phyloP scores from a whole-genome alignment of 2,888 invertebrate genomes.

The Augochlorella aurata region DNA sequence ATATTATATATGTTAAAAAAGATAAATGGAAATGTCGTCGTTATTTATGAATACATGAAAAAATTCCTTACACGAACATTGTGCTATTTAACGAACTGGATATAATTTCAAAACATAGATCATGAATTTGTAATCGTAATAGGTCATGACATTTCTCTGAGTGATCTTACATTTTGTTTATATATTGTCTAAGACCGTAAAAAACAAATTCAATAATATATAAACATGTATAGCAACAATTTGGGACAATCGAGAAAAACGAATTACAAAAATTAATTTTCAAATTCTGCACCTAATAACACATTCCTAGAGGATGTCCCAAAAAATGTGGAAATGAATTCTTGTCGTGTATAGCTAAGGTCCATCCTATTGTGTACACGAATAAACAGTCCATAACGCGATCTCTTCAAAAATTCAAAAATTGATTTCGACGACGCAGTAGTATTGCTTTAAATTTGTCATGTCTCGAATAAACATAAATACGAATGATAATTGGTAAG shows the following conservation, averaged over 20 bases:
- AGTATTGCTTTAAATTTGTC: slow-evolving; percentile 22
- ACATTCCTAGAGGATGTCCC: background rate
- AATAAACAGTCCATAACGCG: slow-evolving; percentile 53
- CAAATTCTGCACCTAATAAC: background rate
- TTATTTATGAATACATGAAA: background rate
- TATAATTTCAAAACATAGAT: background rate
- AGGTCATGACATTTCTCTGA: no score
- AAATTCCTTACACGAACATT: background rate
- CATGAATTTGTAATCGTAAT: no score
- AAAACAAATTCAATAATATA: no score
- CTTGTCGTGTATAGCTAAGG: background rate
- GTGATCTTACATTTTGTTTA: background rate
- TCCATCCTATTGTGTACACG: slow-evolving; percentile 25
- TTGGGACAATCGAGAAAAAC: no score
- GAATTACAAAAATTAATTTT: no score
- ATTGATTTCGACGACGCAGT: slow-evolving; percentile 12
- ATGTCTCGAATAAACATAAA: slow-evolving; percentile 11
- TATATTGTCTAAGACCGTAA: background rate
- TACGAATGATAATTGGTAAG: slow-evolving; percentile 3
- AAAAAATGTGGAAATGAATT: no score
- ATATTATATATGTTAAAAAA: no score
- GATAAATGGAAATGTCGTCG: no score
- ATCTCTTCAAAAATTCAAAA: slow-evolving; percentile 17
- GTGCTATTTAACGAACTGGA: background rate
- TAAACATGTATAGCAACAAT: no score